Conservation (phyloP, 2,888 invertebrate genomes). For the Tridacna gigas region DNA sequence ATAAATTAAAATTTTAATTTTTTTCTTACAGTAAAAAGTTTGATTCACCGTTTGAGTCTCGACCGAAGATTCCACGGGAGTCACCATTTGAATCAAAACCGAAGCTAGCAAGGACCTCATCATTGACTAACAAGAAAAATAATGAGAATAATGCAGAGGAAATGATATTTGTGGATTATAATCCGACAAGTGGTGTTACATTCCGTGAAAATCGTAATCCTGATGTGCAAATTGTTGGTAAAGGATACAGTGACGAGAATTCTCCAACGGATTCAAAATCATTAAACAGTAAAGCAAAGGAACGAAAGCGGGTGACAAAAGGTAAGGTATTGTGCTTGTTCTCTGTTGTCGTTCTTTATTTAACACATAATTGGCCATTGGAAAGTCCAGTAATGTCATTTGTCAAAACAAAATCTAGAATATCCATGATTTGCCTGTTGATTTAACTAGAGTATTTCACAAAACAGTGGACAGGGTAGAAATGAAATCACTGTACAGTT, state of each 20-base stretch:
- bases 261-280: slow-evolving; percentile 56
- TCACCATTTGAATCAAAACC: slow-evolving; percentile 79
- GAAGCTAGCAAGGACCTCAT: slow-evolving; percentile 72
- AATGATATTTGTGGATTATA: slow-evolving; percentile 76
- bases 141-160: slow-evolving; percentile 49
- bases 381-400: no score
- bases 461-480: no score
- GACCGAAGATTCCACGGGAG: slow-evolving; percentile 70
- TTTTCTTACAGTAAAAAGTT: slow-evolving; percentile 72
- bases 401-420: no score
- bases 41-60: slow-evolving; percentile 78
- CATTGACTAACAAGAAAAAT: slow-evolving; percentile 62
- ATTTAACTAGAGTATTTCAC: no score
- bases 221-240: slow-evolving; percentile 82
- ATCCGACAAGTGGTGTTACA: slow-evolving; percentile 81
- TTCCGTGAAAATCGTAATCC: slow-evolving; percentile 82
- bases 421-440: no score
- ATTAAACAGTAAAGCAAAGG: slow-evolving; percentile 66
- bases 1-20: not conserved
- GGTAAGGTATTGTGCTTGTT: slow-evolving; percentile 48
- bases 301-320: slow-evolving; percentile 70
- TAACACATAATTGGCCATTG: no score
- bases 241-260: slow-evolving; percentile 80
- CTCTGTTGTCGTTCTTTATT: no score
- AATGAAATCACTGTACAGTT: no score